Percentiles rank a stretch among this genome's conserved stretches.
Evolutionary conservation across 2,888 invertebrate genomes (phyloP).

Genomic region (Noctua pronuba): DNA sequence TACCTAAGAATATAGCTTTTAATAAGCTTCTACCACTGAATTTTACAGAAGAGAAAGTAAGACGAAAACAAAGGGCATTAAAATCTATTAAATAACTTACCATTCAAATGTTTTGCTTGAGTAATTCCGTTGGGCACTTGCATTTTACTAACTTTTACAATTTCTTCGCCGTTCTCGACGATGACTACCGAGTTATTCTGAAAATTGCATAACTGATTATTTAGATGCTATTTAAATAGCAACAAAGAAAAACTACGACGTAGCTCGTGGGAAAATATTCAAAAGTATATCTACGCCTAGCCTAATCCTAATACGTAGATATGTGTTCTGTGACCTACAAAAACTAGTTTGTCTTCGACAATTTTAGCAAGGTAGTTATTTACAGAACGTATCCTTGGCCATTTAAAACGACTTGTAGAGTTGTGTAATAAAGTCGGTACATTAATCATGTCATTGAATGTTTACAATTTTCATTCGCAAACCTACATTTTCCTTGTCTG

Average conservation of each 20-base stretch:
- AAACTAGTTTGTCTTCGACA: slow-evolving; percentile 13
- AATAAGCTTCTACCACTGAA: background rate
- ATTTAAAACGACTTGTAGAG: background rate
- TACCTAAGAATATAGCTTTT: background rate
- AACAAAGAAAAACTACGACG: background rate
- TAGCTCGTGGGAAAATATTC: background rate
- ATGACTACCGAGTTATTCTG: slow-evolving; percentile 78
- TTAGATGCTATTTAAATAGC: background rate
- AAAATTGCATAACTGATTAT: slow-evolving; percentile 60
- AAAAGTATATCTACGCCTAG: background rate
- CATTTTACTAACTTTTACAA: slow-evolving; percentile 80
- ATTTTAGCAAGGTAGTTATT: background rate
- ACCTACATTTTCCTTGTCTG: slow-evolving; percentile 25
- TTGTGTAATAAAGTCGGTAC: background rate
- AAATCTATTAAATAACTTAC: slow-evolving; percentile 66
- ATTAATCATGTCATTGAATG: background rate
- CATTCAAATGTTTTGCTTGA: slow-evolving; percentile 79
- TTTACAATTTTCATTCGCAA: slow-evolving; percentile 11
- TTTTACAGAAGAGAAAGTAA: too few species aligned
- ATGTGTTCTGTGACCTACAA: slow-evolving; percentile 1
- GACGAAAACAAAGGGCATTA: background rate
- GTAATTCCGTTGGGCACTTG: slow-evolving; percentile 81
- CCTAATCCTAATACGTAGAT: background rate
- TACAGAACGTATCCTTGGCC: background rate
- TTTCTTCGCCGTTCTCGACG: slow-evolving; percentile 82